Base-by-base conservation (phyloP, 2,113 vertebrate genomes). In the Pseudopipra pipra region DNA sequence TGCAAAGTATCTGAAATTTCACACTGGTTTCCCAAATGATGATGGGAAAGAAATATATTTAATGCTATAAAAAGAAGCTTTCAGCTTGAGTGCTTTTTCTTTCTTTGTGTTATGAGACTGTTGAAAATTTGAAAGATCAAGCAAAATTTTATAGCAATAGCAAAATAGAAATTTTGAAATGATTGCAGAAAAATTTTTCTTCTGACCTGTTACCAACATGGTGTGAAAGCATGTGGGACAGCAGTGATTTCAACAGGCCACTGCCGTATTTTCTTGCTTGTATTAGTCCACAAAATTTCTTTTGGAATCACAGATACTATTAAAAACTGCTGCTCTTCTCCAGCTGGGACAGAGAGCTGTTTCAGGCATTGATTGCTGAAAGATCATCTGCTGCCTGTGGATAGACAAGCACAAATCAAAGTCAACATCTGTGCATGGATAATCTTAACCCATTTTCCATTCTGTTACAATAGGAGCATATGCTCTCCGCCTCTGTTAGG, bases 371-470 rank as follows among this genome's bases (percentile, higher is more conserved):
- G 56, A 87, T 82, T 85, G 70, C 59, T 87, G 73, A 72, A 88
- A 78, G 72, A 92, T 97, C 66, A 61, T 89, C 85, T 95, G 71
- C 51, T 92, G 83, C 84, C 67, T 95, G 61, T 95, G 78, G 82
- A 76, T 58, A 94, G 88, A 67, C 43, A 37, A 67, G 72, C 92
- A 87, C 87, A 96, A 96, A 94, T 96, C 92, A 96, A 92, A 97
- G 81, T 88, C 83, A 95, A 8, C 93, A 92, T 93, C 87, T 94
- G 83, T 67, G 71, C 89, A 8, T 79, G 55, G 87, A 72, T 91
- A 81, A 89, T 94, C 81, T 78, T 77, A 72, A 94, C 59, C 72
- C 52, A 59, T 83, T 95, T 96, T 95, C 86, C 79, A 2, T 83
- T 78, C 75, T 56, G 47, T 90, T 91, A 41, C 72, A 83, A 35